phyloP scores from a whole-genome alignment of 2,888 invertebrate genomes.

The Megamerina dolium region DNA sequence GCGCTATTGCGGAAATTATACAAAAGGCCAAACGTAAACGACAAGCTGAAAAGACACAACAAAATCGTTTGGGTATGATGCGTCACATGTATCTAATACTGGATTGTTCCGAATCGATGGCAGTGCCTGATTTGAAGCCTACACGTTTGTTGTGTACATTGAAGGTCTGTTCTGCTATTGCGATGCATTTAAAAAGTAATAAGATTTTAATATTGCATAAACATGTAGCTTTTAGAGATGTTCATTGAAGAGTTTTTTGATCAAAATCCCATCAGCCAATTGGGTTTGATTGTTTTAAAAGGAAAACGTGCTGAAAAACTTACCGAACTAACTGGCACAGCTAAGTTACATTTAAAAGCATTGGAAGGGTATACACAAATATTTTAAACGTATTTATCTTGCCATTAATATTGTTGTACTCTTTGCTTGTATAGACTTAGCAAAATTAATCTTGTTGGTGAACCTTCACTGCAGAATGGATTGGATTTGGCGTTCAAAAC shows the following conservation, averaged over 20 bases:
- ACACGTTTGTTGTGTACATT: slow-evolving; percentile 79
- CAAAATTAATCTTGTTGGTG: slow-evolving; percentile 71
- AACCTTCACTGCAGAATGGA: slow-evolving; percentile 95
- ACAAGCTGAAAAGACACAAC: slow-evolving; percentile 59
- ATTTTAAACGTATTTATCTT: too few species aligned
- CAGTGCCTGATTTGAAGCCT: slow-evolving; percentile 90
- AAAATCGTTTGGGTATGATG: slow-evolving; percentile 96
- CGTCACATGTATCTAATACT: slow-evolving; percentile 86
- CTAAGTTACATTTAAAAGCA: slow-evolving; percentile 71
- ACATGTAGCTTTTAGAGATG: slow-evolving; percentile 77
- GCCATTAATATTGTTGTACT: too few species aligned
- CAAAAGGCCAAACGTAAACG: slow-evolving; percentile 81
- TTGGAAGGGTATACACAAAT: slow-evolving; percentile 51
- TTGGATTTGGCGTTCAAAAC: slow-evolving; percentile 81
- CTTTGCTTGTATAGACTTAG: slow-evolving; percentile 53
- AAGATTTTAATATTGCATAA: neutral
- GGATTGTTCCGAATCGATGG: slow-evolving; percentile 93
- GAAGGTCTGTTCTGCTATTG: slow-evolving; percentile 58
- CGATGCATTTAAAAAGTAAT: neutral
- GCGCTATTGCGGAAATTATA: slow-evolving; percentile 85
- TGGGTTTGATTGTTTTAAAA: slow-evolving; percentile 84
- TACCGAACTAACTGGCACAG: slow-evolving; percentile 83
- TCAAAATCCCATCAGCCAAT: slow-evolving; percentile 96
- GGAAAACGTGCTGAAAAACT: slow-evolving; percentile 93
- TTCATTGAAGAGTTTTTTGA: slow-evolving; percentile 98